phyloP scores from a whole-genome alignment of 2,113 vertebrate genomes.

The Acrocephalus arundinaceus region DNA sequence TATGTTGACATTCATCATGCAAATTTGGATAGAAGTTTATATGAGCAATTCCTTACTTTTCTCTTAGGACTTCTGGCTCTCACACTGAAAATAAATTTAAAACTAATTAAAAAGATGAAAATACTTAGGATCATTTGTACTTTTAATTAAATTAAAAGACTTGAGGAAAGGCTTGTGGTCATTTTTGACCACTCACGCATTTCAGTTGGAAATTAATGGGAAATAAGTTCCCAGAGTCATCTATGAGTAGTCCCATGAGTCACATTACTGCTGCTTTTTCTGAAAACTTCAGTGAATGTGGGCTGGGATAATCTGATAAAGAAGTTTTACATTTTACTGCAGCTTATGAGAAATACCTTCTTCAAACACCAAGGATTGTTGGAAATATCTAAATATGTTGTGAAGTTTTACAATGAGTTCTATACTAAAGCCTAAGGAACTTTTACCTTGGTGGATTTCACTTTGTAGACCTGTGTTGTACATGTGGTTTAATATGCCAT shows the following conservation, averaged over 20 bases:
- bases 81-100: slow-evolving; percentile 34
- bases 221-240: neutral
- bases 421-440: neutral
- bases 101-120: slow-evolving; percentile 30
- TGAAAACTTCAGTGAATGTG: neutral
- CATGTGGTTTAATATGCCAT: neutral
- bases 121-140: neutral
- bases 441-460: neutral
- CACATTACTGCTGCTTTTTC: neutral
- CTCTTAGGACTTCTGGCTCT: neutral
- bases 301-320: neutral
- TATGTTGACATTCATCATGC: neutral
- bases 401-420: neutral
- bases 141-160: slow-evolving; percentile 42
- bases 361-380: neutral
- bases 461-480: neutral
- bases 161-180: slow-evolving; percentile 37
- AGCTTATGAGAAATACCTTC: neutral
- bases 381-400: neutral
- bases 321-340: neutral
- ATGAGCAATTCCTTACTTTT: neutral
- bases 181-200: neutral
- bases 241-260: neutral
- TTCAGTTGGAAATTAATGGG: slow-evolving; percentile 13
- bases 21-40: neutral